These are phyloP conservation scores for Anarrhichthys ocellatus DNA, from an alignment of 2,113 vertebrate species.

Conservation along the genomic window DNA sequence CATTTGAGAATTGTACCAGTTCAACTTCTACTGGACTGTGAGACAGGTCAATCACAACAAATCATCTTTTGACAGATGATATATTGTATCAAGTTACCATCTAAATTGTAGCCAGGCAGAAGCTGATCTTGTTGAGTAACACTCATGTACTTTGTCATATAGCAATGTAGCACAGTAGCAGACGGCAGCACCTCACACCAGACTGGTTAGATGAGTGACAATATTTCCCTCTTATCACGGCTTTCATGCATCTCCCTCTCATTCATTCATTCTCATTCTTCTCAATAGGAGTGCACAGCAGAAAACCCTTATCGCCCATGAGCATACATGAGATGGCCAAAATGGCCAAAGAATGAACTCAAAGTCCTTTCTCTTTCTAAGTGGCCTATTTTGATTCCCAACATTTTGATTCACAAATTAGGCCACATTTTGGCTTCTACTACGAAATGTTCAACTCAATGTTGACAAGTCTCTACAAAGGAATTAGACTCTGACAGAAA, in stretches of 20 bases:
- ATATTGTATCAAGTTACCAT: slow-evolving; percentile 33
- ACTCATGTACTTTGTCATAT: slow-evolving; percentile 25
- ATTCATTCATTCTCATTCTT: slow-evolving; percentile 23
- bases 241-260: slow-evolving; percentile 23
- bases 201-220: slow-evolving; percentile 38
- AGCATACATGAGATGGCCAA: not conserved
- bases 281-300: not conserved
- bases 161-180: slow-evolving; percentile 25
- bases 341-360: not conserved
- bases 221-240: slow-evolving; percentile 44
- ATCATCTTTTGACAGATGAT: slow-evolving; percentile 27
- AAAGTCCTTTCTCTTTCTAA: not conserved
- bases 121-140: slow-evolving; percentile 32
- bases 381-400: too few species aligned
- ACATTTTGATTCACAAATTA: not conserved
- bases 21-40: not conserved
- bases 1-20: not conserved
- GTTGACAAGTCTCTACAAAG: not conserved
- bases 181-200: slow-evolving; percentile 35
- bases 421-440: not conserved
- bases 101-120: slow-evolving; percentile 14
- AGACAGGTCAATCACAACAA: slow-evolving; percentile 1
- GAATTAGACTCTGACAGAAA: not conserved
- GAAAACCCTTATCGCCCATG: not conserved
- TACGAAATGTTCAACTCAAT: not conserved